Evolutionary conservation across 2,113 vertebrate genomes (phyloP).

Genomic region (Paraplagusia blochii): DNA sequence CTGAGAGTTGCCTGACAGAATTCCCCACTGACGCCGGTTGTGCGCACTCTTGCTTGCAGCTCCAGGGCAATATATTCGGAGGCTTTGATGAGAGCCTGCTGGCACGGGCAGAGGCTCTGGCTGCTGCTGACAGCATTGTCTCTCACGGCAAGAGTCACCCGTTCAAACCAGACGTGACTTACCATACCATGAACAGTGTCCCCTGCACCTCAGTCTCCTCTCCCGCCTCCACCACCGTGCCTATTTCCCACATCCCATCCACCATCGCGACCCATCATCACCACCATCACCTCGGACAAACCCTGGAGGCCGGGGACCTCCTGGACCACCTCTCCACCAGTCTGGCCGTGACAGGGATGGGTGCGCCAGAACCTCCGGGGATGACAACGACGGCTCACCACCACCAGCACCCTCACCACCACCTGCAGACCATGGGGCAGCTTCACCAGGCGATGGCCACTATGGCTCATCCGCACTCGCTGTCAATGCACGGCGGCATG

Average conservation of each 20-base stretch:
- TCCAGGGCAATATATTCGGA: constrained; percentile 98
- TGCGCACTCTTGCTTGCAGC: constrained; percentile 88
- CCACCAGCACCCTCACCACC: constrained; percentile 61
- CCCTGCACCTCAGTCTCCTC: constrained; percentile 83
- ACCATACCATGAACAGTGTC: constrained; percentile 94
- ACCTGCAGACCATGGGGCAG: constrained; percentile 81
- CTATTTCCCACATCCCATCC: constrained; percentile 82
- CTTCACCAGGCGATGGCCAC: constrained; percentile 86
- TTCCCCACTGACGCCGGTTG: constrained; percentile 83
- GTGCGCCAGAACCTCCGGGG: constrained; percentile 78
- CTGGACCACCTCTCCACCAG: constrained; percentile 88
- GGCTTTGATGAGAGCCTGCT: constrained; percentile 97
- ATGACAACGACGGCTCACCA: constrained; percentile 67
- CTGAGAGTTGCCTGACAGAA: constrained; percentile 90
- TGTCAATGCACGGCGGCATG: constrained; percentile 81
- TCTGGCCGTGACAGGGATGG: constrained; percentile 83
- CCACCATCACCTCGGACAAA: constrained; percentile 81
- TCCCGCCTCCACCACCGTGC: constrained; percentile 77
- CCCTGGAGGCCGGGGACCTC: constrained; percentile 85
- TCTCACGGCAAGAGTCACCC: constrained; percentile 90
- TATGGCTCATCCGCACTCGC: constrained; percentile 82
- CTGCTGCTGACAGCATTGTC: constrained; percentile 88
- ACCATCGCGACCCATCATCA: constrained; percentile 79
- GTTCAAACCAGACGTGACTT: constrained; percentile 92
- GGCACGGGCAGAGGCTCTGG: constrained; percentile 96